phyloP scores from a whole-genome alignment of 2,113 vertebrate species.

The Thamnaconus septentrionalis region DNA sequence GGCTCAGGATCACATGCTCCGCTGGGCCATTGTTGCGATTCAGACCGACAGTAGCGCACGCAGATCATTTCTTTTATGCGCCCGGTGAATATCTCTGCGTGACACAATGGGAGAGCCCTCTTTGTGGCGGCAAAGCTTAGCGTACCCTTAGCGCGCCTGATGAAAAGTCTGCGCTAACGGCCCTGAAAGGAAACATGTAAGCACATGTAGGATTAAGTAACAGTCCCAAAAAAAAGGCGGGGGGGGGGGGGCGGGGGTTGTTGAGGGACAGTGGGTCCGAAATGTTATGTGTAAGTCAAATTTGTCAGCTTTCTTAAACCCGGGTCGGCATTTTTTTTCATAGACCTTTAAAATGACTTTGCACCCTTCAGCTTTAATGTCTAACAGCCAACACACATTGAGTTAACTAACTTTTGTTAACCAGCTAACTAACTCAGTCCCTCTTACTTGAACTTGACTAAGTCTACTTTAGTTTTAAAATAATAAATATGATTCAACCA shows the following conservation, averaged over 20 bases:
- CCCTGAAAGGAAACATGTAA: conserved; percentile 54
- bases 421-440: no score
- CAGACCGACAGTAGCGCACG: conserved; percentile 57
- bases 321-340: no score
- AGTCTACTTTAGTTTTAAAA: no score
- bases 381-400: no score
- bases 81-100: conserved; percentile 54
- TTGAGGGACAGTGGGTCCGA: not conserved
- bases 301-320: no score
- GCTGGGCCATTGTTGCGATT: conserved; percentile 52
- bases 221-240: not conserved
- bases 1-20: conserved; percentile 50
- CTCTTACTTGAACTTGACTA: no score
- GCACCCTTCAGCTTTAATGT: no score
- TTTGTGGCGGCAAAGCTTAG: conserved; percentile 52
- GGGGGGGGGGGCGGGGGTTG: not conserved
- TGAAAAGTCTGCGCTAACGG: conserved; percentile 38
- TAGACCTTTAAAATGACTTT: no score
- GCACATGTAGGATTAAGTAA: conserved; percentile 45
- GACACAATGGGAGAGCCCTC: conserved; percentile 45
- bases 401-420: no score
- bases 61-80: conserved; percentile 57
- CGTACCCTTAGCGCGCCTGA: conserved; percentile 35
- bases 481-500: not conserved
- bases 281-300: no score